A percentile compares a stretch with the other conserved stretches of the same genome.
phyloP scores from a whole-genome alignment of 2,888 invertebrate species.

The Drosophila neutralis region DNA sequence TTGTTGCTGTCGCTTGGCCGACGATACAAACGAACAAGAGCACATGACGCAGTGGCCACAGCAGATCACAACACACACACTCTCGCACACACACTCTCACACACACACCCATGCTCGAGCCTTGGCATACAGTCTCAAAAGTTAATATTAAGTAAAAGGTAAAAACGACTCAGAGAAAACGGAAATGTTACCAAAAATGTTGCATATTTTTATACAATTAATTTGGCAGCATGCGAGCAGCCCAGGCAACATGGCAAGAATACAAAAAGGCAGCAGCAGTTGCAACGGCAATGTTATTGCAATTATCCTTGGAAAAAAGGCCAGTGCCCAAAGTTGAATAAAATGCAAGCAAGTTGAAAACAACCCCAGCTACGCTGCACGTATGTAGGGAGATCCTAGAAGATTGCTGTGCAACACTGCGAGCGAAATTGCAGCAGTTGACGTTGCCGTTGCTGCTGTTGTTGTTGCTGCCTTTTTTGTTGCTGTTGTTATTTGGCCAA shows the following conservation, averaged over 20 bases:
- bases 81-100: background rate
- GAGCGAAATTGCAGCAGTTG: background rate
- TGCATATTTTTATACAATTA: constrained; percentile 72
- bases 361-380: constrained; percentile 1
- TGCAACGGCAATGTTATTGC: constrained; percentile 48
- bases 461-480: background rate
- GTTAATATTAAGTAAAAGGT: constrained; percentile 49
- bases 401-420: constrained; percentile 28
- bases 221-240: constrained; percentile 33
- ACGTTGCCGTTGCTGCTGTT: background rate
- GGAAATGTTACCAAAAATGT: constrained; percentile 44
- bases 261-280: constrained; percentile 4
- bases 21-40: constrained; percentile 57
- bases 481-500: constrained; percentile 32
- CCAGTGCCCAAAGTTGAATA: constrained; percentile 21
- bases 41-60: constrained; percentile 65
- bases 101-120: constrained; percentile 8
- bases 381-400: constrained; percentile 1
- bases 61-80: constrained; percentile 26
- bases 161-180: background rate
- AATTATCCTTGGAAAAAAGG: constrained; percentile 51
- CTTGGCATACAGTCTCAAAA: constrained; percentile 20
- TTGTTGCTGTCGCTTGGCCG: constrained; percentile 47
- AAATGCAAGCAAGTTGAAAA: constrained; percentile 31
- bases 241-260: background rate